Conservation (phyloP, 2,797 vertebrate genomes). For the Sebastolobus altivelis region DNA sequence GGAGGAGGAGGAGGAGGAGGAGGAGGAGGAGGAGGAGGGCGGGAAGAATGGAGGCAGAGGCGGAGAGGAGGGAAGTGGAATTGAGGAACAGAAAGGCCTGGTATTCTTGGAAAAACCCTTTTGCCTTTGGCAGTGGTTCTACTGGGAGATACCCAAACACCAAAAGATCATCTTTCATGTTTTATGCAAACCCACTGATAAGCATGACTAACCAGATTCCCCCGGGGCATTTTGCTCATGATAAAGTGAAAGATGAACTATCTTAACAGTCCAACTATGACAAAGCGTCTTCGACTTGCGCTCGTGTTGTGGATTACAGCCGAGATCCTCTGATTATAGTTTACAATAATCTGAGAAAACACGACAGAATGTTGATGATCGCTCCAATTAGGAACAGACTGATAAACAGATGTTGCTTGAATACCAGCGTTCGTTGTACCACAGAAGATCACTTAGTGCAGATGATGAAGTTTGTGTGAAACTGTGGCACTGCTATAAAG, state of each 20-base stretch:
- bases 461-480: conserved; percentile 3
- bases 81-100: conserved; percentile 38
- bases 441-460: conserved; percentile 1
- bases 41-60: conserved; percentile 16
- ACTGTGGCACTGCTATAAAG: not conserved
- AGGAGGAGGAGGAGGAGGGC: conserved; percentile 16
- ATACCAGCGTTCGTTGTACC: not conserved
- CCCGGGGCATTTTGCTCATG: conserved; percentile 15
- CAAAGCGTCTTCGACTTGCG: not conserved
- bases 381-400: conserved; percentile 29
- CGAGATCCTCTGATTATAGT: conserved; percentile 15
- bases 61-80: conserved; percentile 20
- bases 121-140: conserved; percentile 50
- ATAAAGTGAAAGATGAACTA: conserved; percentile 48
- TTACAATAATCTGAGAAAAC: conserved; percentile 16
- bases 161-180: conserved; percentile 45
- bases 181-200: conserved; percentile 46
- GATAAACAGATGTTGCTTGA: conserved; percentile 28
- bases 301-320: conserved; percentile 1
- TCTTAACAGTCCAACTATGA: conserved; percentile 14
- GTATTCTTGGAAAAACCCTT: conserved; percentile 61
- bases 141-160: conserved; percentile 49
- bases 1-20: too few relatives aligned
- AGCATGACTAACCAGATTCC: conserved; percentile 46
- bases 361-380: conserved; percentile 25